Evolutionary conservation across 2,113 vertebrate species (phyloP), one percentile per base, ranked within the genome.

Genomic region (Mixornis gularis): DNA sequence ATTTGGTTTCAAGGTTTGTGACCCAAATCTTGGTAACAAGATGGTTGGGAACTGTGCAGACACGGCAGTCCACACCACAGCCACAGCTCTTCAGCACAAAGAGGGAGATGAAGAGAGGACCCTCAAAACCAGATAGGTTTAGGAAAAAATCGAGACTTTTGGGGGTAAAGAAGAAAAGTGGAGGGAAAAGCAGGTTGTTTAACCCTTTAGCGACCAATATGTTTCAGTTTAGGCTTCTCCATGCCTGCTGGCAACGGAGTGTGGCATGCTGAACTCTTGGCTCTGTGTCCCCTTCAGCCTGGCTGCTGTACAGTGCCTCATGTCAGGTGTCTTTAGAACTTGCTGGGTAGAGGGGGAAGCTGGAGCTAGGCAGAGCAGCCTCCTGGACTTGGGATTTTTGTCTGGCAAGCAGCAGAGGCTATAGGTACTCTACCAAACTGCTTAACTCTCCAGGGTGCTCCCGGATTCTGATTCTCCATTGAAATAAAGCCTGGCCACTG

Each of bases 181-280:
- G 30, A 90, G 12, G 11, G 13, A 24, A 60, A 79, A 77, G 12
- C 9, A 70, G 10, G 9, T 49, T 32, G 4, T 46, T 92, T 81
- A 74, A 78, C 26, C 13, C 20, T 62, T 87, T 18, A 81, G 29
- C 25, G 26, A 59, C 12, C 13, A 36, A 9, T 1, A 0, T 30
- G 11, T n/a, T 16, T 51, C 38, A 49, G 8, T 52, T 71, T 11
- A 53, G 25, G 24, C 21, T 65, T 26, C 12, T 48, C 6, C 5
- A 7, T 0, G 0, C 27, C 34, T 77, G 13, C 38, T 48, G 0
- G 3, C 19, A 36, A 11, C 12, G 18, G 20, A 56, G 27, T 4
- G 14, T 1, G 1, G 9, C 36, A 52, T 0, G 1, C 27, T 56
- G 49, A 83, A 16, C 41, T 59, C 36, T 46, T 52, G 52, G 34